Percentiles rank a stretch among this genome's conserved stretches.
Evolutionary conservation across 64 coral and sea anemone genomes (phyloP).

Genomic region (Platygyra sinensis): DNA sequence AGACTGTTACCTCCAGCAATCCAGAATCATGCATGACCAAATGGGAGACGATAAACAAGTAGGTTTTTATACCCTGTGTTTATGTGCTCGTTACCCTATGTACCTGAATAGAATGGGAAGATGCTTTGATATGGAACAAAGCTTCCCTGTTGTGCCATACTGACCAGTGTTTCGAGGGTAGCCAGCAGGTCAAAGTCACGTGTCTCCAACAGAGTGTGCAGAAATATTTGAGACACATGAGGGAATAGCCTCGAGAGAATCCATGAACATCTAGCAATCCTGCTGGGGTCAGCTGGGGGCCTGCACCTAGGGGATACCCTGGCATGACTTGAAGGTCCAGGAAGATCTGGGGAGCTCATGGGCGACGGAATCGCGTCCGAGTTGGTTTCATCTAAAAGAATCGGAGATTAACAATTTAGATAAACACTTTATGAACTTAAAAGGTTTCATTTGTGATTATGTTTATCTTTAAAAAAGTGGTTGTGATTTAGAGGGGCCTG

Average conservation of each 20-base stretch:
- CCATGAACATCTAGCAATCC: conserved; percentile 14
- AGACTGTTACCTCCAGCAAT: no score
- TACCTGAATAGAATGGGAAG: conserved; percentile 11
- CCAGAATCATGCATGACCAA: no score
- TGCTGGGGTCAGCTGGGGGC: neutral
- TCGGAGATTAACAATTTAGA: no score
- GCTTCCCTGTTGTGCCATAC: neutral
- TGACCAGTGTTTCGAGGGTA: conserved; percentile 16
- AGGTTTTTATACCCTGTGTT: no score
- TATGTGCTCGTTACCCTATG: no score
- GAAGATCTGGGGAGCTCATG: neutral
- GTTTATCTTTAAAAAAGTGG: no score
- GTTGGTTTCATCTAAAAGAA: neutral
- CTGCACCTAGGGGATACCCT: neutral
- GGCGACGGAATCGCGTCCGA: neutral
- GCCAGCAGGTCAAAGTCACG: conserved; percentile 42
- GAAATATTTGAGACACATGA: conserved; percentile 13
- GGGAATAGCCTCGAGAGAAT: conserved; percentile 13
- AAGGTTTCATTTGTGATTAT: no score
- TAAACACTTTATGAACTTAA: no score
- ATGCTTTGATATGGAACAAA: neutral
- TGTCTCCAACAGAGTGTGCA: conserved; percentile 12
- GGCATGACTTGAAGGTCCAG: neutral
- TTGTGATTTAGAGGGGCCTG: no score
- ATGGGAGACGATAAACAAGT: no score